Conservation (phyloP, 2,888 invertebrate genomes). For the Globia sparganii region DNA sequence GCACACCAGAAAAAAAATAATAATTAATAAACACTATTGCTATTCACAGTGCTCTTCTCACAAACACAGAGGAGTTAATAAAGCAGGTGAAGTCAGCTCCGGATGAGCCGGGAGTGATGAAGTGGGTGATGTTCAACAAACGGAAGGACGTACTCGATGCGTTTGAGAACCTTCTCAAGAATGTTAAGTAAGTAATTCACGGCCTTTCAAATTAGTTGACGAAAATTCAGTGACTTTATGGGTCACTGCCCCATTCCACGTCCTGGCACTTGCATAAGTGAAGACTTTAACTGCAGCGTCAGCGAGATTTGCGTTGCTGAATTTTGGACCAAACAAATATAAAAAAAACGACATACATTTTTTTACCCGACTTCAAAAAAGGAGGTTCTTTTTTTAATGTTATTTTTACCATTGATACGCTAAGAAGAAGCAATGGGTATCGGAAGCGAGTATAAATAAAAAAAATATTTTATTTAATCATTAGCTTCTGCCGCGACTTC, state of each 20-base stretch:
- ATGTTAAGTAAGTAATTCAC: conserved; percentile 73
- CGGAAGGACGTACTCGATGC: conserved; percentile 76
- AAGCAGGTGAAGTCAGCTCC: conserved; percentile 73
- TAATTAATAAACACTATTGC: neutral
- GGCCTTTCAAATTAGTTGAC: neutral
- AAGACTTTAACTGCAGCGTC: too few relatives aligned
- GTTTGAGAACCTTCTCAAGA: conserved; percentile 77
- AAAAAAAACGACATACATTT: too few relatives aligned
- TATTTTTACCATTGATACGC: too few relatives aligned
- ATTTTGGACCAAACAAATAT: too few relatives aligned
- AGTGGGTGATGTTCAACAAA: conserved; percentile 80
- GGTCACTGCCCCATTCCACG: too few relatives aligned
- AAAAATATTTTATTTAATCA: too few relatives aligned
- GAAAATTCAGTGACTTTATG: neutral
- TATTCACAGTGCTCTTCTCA: conserved; percentile 73
- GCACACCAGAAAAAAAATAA: neutral
- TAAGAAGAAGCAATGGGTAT: neutral
- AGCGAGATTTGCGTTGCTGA: too few relatives aligned
- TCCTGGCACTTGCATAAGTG: too few relatives aligned
- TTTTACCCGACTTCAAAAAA: too few relatives aligned
- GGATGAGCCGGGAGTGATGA: conserved; percentile 75
- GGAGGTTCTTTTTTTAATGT: too few relatives aligned
- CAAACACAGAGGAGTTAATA: conserved; percentile 75
- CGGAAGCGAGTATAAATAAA: neutral
- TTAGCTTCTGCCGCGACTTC: too few relatives aligned